A percentile compares a stretch with the other conserved stretches of the same genome.
Conservation (phyloP, 2,113 vertebrate species). For the Mesembrinibis cayennensis region DNA sequence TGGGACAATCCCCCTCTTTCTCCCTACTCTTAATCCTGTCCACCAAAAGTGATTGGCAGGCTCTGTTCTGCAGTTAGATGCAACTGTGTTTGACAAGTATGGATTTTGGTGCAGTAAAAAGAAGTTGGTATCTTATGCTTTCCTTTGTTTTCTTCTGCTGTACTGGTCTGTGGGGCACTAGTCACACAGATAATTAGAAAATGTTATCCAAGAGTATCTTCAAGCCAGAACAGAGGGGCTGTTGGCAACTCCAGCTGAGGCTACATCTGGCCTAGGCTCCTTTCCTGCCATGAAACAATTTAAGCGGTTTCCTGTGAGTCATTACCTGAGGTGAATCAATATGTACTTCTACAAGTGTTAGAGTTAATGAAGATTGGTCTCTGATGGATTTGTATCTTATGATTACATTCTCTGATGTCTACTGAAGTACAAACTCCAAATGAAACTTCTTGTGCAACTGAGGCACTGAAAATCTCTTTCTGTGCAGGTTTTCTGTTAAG, state of each 20-base stretch:
- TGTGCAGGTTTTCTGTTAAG: background rate
- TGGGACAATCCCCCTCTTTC: background rate
- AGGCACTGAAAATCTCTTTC: background rate
- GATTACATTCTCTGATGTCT: background rate
- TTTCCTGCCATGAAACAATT: conserved; percentile 1
- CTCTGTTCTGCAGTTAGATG: background rate
- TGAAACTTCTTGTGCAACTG: background rate
- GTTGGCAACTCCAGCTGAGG: background rate
- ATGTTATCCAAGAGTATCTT: background rate
- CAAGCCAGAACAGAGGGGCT: background rate
- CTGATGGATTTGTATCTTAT: conserved; percentile 13
- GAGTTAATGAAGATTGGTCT: conserved; percentile 35
- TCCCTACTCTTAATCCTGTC: background rate
- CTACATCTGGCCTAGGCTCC: background rate
- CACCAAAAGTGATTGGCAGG: background rate
- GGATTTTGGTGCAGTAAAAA: background rate
- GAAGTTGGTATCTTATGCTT: background rate
- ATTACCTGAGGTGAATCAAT: background rate
- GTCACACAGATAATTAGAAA: background rate
- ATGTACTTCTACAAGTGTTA: background rate
- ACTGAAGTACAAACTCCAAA: background rate
- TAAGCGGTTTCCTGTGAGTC: conserved; percentile 23
- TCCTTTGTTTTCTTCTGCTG: background rate
- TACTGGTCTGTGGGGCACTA: background rate
- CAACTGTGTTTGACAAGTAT: background rate